Conservation (phyloP, 2,113 vertebrate genomes). For the Laticauda colubrina region DNA sequence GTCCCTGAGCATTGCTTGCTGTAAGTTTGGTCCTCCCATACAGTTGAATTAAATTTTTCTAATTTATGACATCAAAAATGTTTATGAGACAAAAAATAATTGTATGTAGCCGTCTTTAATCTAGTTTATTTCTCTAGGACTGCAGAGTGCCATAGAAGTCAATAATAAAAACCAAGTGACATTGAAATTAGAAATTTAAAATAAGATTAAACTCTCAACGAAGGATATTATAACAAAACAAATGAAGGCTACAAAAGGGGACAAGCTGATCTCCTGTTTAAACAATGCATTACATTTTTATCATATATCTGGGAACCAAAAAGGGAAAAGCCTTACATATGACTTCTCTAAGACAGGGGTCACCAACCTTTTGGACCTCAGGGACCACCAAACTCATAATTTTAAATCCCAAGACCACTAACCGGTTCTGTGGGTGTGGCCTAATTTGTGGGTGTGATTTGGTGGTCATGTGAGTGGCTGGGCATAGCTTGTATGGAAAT, state of each 20-base stretch:
- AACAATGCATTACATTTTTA: background rate
- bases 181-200: background rate
- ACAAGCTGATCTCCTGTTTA: background rate
- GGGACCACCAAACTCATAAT: no score
- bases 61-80: background rate
- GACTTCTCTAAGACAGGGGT: background rate
- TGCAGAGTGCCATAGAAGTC: background rate
- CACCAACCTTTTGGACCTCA: no score
- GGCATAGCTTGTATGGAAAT: no score
- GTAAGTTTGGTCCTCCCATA: background rate
- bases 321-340: background rate
- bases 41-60: background rate
- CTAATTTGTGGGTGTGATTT: no score
- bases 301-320: background rate
- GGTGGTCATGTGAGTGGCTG: no score
- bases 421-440: no score
- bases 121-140: background rate
- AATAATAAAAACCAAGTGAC: background rate
- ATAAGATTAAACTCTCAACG: background rate
- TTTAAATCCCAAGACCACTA: no score
- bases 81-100: background rate
- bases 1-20: background rate
- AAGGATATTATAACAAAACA: background rate
- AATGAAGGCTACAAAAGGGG: background rate
- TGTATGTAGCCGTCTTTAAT: background rate